Evolutionary conservation across 2,888 invertebrate species (phyloP).

Genomic region (Leptopterna dolabrata): DNA sequence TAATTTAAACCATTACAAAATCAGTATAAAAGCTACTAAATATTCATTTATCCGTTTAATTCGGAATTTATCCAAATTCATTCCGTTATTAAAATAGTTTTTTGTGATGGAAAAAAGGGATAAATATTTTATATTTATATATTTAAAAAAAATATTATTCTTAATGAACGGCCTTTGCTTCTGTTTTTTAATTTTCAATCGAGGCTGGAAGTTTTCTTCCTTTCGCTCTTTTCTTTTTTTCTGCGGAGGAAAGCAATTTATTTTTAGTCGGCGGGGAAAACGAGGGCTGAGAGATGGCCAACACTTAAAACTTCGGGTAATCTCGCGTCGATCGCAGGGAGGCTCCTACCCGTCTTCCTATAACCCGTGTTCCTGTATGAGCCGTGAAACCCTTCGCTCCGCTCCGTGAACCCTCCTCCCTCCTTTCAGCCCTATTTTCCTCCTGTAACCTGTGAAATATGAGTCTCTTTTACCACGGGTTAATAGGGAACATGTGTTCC

Average conservation of each 20-base stretch:
- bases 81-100: too few relatives aligned
- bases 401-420: neutral
- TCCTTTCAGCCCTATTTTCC: neutral
- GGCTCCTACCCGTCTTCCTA: neutral
- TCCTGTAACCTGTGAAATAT: neutral
- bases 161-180: neutral
- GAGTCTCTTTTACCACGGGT: neutral
- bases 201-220: neutral
- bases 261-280: neutral
- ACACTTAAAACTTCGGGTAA: neutral
- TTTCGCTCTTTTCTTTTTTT: neutral
- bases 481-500: conserved; percentile 7
- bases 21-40: too few relatives aligned
- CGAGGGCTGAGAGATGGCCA: neutral
- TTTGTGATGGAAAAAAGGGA: too few relatives aligned
- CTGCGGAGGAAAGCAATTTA: neutral
- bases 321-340: neutral
- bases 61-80: too few relatives aligned
- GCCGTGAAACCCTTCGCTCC: neutral
- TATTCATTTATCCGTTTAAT: too few relatives aligned
- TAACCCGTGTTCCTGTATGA: neutral
- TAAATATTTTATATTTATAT: too few relatives aligned
- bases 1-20: too few relatives aligned
- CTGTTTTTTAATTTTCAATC: neutral
- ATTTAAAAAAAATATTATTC: neutral